Percentiles rank a stretch among this genome's conserved stretches.
Conservation (phyloP, 2,113 vertebrate genomes). For the Sula dactylatra region DNA sequence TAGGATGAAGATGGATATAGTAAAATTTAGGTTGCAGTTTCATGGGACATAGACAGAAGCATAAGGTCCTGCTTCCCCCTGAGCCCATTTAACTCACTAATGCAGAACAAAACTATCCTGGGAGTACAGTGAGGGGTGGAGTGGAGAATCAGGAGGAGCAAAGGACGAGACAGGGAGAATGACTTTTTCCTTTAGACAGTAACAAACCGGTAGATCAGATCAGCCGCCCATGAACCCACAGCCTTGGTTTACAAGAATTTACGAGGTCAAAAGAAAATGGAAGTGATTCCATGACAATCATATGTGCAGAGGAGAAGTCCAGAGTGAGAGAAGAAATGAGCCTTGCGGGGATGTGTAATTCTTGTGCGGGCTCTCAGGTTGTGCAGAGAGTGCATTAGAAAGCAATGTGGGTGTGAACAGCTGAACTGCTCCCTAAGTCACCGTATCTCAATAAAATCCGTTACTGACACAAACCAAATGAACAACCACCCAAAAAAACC, state of each 20-base stretch:
- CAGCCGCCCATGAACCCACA: not conserved
- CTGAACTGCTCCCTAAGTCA: not conserved
- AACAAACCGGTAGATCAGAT: not conserved
- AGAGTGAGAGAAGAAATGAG: not conserved
- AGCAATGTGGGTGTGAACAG: not conserved
- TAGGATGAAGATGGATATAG: not conserved
- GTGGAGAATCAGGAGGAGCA: not conserved
- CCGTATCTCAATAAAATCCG: not conserved
- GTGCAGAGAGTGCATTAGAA: not conserved
- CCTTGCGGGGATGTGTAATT: not conserved
- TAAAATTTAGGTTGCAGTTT: not conserved
- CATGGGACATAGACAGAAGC: not conserved
- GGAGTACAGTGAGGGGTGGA: rapidly evolving
- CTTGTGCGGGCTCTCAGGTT: not conserved
- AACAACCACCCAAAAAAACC: not conserved
- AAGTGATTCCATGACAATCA: not conserved
- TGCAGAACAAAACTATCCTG: not conserved
- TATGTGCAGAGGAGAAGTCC: not conserved
- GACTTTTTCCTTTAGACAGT: not conserved
- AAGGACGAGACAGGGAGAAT: not conserved
- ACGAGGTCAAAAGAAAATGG: not conserved
- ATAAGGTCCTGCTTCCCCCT: not conserved
- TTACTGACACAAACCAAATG: not conserved
- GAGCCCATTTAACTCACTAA: not conserved
- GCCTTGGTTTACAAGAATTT: not conserved